A percentile compares a stretch with the other conserved stretches of the same genome.
phyloP scores from a whole-genome alignment of 2,888 invertebrate genomes.

The Drosophila cognata region DNA sequence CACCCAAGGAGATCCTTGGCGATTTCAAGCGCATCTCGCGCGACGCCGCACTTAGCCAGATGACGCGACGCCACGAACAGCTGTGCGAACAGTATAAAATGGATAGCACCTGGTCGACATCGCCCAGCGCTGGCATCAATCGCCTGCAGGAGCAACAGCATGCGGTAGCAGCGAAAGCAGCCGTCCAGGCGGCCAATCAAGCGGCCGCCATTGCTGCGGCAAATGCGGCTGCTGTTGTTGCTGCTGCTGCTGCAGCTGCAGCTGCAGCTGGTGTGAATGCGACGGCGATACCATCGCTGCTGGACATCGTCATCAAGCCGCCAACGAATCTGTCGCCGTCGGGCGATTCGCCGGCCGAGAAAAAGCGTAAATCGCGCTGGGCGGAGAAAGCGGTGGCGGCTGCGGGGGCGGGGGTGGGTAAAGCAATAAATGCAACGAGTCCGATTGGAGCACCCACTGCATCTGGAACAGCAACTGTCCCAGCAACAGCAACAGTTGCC shows the following conservation, averaged over 20 bases:
- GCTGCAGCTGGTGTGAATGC: conserved; percentile 6
- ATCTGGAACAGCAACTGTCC: not conserved
- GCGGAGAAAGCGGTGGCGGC: conserved; percentile 61
- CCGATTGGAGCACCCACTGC: not conserved
- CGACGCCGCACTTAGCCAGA: conserved; percentile 88
- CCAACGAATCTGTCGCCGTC: conserved; percentile 61
- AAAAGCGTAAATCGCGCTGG: conserved; percentile 84
- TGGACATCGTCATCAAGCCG: conserved; percentile 84
- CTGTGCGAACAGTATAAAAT: conserved; percentile 85
- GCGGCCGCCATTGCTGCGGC: conserved; percentile 37
- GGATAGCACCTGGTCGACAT: conserved; percentile 76
- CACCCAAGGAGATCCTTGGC: conserved; percentile 96
- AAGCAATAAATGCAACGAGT: not conserved
- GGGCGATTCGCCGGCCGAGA: conserved; percentile 51
- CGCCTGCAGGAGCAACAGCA: conserved; percentile 52
- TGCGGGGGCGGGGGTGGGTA: conserved; percentile 3
- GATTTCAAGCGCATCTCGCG: conserved; percentile 93
- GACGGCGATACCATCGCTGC: conserved; percentile 80
- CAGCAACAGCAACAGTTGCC: not conserved
- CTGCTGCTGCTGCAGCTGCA: conserved; percentile 2
- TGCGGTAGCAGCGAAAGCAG: conserved; percentile 37
- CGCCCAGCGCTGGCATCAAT: conserved; percentile 50
- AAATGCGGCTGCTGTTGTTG: conserved; percentile 7
- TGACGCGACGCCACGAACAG: conserved; percentile 86
- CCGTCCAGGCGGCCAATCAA: conserved; percentile 39